Base-by-base conservation (phyloP, 1,140 invertebrate genomes). In the Neotoxoptera formosana region DNA sequence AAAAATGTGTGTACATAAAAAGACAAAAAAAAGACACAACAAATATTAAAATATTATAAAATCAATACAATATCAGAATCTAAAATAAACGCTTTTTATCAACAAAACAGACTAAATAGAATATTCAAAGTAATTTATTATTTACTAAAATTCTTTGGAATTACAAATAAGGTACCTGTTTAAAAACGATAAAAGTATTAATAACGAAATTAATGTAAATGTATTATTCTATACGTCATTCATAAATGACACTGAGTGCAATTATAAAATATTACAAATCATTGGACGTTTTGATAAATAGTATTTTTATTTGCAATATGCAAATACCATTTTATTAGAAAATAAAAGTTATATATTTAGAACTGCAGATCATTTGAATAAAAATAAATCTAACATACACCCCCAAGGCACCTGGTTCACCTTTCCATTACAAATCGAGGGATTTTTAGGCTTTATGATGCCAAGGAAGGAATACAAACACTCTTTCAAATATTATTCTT, bases 41-140 rank as follows among this genome's bases (percentile, higher is more conserved):
- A 51, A 51, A 51, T 67, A 67, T 67, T 67, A 67, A 67, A 67
- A 67, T 67, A 67, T 67, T 67, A 67, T 67, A 67, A 67, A 67
- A 67, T 67, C 60, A 67, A 67, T 67, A 67, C 60, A 14, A 6
- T 67, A 67, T 67, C 30, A 67, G 60, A 67, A 14, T n/a, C 9
- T 67, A 67, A 60, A 60, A 60, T 60, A 60, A 11, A 30, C 3
- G 7, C 30, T 60, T 11, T 60, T 51, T 30, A 30, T 60, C 9
- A 60, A 60, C 30, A 30, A 30, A 60, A 60, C 25, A 60, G 25
- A 56, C 53, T 60, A 11, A 30, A 60, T 60, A 60, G 9, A 60
- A 11, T 0, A 0, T 60, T 60, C 25, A 30, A 30, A 60, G 0
- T 60, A 60, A 30, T 60, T 30, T 60, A 60, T 60, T 30, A 30